Base-by-base conservation (phyloP, 2,797 vertebrate species). In the Sebastolobus altivelis region DNA sequence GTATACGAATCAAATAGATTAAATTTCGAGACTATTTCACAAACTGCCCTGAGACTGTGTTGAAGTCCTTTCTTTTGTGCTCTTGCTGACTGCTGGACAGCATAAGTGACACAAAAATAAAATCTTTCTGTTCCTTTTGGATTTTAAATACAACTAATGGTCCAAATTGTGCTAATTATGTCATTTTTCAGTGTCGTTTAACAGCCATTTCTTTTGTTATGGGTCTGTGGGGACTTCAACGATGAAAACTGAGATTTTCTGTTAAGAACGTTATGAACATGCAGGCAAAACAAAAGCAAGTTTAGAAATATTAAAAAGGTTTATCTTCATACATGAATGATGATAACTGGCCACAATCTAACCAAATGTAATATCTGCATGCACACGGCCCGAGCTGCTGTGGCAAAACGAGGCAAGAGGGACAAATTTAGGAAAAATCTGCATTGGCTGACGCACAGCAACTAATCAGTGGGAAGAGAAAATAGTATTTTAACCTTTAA, bases 241-340 rank as follows among this genome's bases (percentile, higher is more conserved):
- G 29, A 11, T 46, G 22, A 25, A 12, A 60, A 60, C 31, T 25
- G n/a, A 52, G 9, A 27, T 37, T 29, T 65, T 12, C n/a, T 40
- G 5, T 33, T 37, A 3, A 61, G 43, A 54, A 16, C 4, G 4
- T 35, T n/a, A 33, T 72, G n/a, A 60, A 49, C 31, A 3, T 37
- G 37, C 6, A 35, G 33, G 37, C 25, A 3, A 49, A 43, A 61
- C 25, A 11, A 56, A 73, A 76, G 8, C 35, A 69, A n/a, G 1
- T 38, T 78, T 20, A 20, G 16, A 5, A 14, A 59, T 77, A 82
- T 86, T 82, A 78, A 77, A 83, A 76, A 20, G 16, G 58, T 60
- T 72, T 29, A 55, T 80, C 81, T 82, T 82, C 74, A 60, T 79
- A 6, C 0, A 1, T 56, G n/a, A 60, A 69, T 63, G 55, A 56